Evolutionary conservation across 2,113 vertebrate genomes (phyloP).

Genomic region (Columba janthina): DNA sequence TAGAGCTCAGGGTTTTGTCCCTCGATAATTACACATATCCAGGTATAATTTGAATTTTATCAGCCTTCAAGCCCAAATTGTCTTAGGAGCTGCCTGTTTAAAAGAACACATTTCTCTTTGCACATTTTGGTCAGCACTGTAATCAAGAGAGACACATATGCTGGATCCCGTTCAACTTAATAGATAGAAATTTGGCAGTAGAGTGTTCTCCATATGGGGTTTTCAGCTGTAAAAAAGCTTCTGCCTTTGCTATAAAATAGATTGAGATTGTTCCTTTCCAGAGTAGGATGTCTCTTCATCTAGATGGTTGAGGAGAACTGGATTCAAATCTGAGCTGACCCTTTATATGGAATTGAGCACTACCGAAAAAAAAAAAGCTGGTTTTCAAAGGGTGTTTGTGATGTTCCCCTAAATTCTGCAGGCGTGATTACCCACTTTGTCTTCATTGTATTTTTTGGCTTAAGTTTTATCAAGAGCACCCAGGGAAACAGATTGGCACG

Average conservation of each 20-base stretch:
- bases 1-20: not conserved
- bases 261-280: conserved; percentile 21
- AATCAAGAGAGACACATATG: conserved; percentile 52
- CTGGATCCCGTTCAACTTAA: conserved; percentile 60
- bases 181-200: conserved; percentile 66
- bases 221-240: conserved; percentile 58
- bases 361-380: not conserved
- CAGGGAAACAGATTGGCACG: not conserved
- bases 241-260: conserved; percentile 53
- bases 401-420: not conserved
- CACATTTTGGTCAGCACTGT: conserved; percentile 26
- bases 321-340: not conserved
- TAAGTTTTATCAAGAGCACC: not conserved
- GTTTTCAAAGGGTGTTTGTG: not conserved
- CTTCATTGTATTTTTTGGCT: not conserved
- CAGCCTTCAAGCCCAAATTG: not conserved
- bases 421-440: not conserved
- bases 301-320: not conserved
- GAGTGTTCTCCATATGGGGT: conserved; percentile 54
- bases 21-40: not conserved
- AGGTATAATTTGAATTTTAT: conserved; percentile 34
- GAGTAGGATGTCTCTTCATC: conserved; percentile 25
- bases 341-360: not conserved
- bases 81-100: conserved; percentile 15
- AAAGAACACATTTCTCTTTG: conserved; percentile 39